These are phyloP conservation scores for Pyrocephalus nanus DNA, from an alignment of 2,797 vertebrate genomes.

Conservation along the genomic window DNA sequence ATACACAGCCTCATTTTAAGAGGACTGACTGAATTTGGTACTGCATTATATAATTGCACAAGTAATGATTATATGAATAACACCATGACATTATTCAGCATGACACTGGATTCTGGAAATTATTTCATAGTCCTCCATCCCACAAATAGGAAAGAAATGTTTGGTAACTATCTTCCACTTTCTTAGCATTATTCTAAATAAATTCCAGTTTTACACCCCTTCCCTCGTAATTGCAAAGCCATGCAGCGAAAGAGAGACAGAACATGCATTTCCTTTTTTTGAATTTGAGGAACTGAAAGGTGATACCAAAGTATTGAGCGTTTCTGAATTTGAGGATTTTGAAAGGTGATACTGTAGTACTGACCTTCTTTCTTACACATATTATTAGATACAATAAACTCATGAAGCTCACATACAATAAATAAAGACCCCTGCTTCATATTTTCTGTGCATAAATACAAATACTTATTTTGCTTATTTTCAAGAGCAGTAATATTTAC, in stretches of 20 bases:
- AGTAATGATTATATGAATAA: neutral
- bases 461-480: neutral
- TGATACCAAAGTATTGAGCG: neutral
- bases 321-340: neutral
- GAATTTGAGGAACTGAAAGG: neutral
- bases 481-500: neutral
- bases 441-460: neutral
- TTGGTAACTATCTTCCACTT: neutral
- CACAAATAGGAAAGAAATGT: neutral
- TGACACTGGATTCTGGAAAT: neutral
- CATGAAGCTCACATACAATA: neutral
- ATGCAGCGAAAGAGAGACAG: neutral
- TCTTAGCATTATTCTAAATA: neutral
- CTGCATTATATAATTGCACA: neutral
- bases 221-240: neutral
- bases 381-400: neutral
- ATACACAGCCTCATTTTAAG: neutral
- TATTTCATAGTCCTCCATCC: neutral
- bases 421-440: neutral
- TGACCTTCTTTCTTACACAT: neutral
- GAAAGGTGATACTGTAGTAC: neutral
- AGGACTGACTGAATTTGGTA: neutral
- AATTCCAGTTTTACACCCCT: neutral
- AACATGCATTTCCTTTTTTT: fast-evolving
- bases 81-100: neutral